Conservation (phyloP, 2,888 invertebrate genomes). For the Nomada hirtipes region DNA sequence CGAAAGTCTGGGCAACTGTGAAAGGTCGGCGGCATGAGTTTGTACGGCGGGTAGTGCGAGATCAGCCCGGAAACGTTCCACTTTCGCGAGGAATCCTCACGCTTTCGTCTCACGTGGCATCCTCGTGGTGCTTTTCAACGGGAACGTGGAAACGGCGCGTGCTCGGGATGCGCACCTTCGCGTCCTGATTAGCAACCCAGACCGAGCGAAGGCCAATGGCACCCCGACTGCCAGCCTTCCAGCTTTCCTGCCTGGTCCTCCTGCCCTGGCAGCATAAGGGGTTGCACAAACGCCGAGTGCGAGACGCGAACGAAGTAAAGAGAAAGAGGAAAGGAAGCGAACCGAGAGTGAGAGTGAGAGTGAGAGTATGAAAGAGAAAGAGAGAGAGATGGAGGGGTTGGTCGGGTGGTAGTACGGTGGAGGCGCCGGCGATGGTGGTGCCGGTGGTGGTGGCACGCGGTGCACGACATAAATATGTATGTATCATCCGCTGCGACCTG, state of each 20-base stretch:
- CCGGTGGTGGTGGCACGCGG: constrained; percentile 75
- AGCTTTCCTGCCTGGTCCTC: constrained; percentile 51
- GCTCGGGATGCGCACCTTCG: constrained; percentile 82
- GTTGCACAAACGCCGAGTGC: constrained; percentile 47
- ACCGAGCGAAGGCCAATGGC: constrained; percentile 82
- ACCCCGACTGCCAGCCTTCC: constrained; percentile 65
- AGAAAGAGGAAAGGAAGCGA: constrained; percentile 51
- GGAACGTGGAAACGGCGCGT: constrained; percentile 78
- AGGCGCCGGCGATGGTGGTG: constrained; percentile 61
- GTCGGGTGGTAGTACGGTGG: constrained; percentile 61
- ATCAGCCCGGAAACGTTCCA: constrained; percentile 63
- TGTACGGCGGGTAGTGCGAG: constrained; percentile 34
- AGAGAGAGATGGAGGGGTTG: constrained; percentile 50
- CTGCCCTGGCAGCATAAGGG: constrained; percentile 51
- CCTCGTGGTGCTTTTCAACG: constrained; percentile 75
- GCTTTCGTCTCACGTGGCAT: constrained; percentile 80
- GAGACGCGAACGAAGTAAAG: constrained; percentile 46
- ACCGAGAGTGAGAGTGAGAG: constrained; percentile 40
- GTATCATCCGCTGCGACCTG: constrained; percentile 83
- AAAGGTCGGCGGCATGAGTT: constrained; percentile 36
- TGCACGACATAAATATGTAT: constrained; percentile 84
- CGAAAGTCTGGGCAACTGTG: constrained; percentile 58
- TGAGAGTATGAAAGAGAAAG: neutral
- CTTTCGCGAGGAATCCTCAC: constrained; percentile 71
- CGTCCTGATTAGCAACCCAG: constrained; percentile 83